Base-by-base conservation (phyloP, 2,888 invertebrate species). In the Caenorhabditis macrosperma region DNA sequence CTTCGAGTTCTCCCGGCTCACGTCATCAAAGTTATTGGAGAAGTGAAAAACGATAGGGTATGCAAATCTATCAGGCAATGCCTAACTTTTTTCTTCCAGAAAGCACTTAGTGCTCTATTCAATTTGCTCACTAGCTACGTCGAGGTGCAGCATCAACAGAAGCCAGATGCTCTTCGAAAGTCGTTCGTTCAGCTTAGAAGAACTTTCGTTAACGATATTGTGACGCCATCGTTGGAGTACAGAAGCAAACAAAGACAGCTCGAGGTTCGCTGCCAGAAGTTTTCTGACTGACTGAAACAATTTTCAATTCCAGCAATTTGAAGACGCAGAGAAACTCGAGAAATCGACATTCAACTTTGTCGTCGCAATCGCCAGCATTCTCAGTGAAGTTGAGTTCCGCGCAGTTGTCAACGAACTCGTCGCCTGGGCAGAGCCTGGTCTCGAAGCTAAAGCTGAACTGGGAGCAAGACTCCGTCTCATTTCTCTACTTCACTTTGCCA, bases 401-500 rank as follows among this genome's bases (percentile, higher is more conserved):
- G 60, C 84, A 2, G 61, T 88, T n/a, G 74, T 86, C 54, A 71
- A 78, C n/a, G 68, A 72, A 12, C 52, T 88, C 9, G 81, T 89
- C 44, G 48, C 80, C 20, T 86, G 87, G 87, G 85, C 86, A 3
- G 81, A 82, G 10, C 69, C 78, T 12, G 87, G 81, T 10, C 67
- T 88, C 24, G 54, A 74, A n/a, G 9, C 54, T 9, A 59, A 55
- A 17, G 74, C 78, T 5, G 48, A 61, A 24, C 24, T 64, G 4
- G n/a, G 67, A 2, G 15, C 66, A 7, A 78, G 84, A 63, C 63
- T 86, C 12, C 79, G 84, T 24, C 71, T 89, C 9, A 61, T 85
- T 17, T 79, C 86, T 9, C 71, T 87, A 9, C 86, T 87, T 74
- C 81, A 84, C 76, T 86, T 88, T 52, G 85, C 86, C 15, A 88